These are phyloP conservation scores for Drosophila persimilis DNA, from an alignment of 1,140 invertebrate species.

Conservation along the genomic window DNA sequence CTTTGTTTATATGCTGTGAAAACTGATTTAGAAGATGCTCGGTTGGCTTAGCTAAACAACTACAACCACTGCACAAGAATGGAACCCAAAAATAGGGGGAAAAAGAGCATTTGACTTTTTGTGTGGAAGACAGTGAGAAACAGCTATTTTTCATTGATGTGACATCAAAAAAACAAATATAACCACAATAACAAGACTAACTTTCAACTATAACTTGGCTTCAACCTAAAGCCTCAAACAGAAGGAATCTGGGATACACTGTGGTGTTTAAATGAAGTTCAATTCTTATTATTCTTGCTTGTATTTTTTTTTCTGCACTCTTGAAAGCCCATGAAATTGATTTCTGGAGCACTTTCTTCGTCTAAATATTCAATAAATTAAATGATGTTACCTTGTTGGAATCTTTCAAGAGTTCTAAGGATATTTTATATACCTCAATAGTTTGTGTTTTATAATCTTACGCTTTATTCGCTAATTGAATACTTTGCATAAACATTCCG, in stretches of 20 bases:
- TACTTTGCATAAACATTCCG: too few species aligned
- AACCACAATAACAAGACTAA: conserved; percentile 42
- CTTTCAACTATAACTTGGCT: conserved; percentile 17
- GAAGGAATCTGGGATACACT: background rate
- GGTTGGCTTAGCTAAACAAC: conserved; percentile 46
- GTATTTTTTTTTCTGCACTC: background rate
- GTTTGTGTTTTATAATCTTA: too few species aligned
- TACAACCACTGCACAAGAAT: conserved; percentile 19
- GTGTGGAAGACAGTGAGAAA: conserved; percentile 27
- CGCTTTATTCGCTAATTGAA: too few species aligned
- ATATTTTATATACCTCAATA: too few species aligned
- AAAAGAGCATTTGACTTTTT: conserved; percentile 30
- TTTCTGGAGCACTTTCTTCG: too few species aligned
- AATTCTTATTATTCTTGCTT: background rate
- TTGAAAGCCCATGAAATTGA: too few species aligned
- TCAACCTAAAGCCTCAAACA: conserved; percentile 33
- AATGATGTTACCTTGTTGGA: background rate
- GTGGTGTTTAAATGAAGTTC: too few species aligned
- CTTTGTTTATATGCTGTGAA: conserved; percentile 37
- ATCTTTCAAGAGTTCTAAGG: too few species aligned
- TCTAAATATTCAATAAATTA: background rate
- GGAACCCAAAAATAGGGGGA: background rate
- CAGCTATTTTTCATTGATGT: conserved; percentile 56
- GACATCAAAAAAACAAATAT: conserved; percentile 36
- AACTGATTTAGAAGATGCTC: conserved; percentile 58